Conservation (phyloP, 2,113 vertebrate genomes). For the Morone saxatilis region DNA sequence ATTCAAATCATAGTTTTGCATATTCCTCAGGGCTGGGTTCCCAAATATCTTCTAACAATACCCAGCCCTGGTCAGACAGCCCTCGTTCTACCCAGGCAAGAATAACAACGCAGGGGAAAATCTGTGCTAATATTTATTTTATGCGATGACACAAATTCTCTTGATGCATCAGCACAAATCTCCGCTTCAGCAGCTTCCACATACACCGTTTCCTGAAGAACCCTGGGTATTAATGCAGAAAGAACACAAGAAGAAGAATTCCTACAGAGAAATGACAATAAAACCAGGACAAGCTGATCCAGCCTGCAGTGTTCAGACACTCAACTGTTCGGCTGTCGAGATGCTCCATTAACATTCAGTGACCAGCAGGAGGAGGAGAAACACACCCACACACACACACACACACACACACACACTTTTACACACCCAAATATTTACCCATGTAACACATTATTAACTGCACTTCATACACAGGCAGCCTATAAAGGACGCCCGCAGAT, state of each 20-base stretch:
- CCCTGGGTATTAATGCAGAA: not conserved
- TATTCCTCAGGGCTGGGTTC: not conserved
- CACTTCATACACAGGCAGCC: not conserved
- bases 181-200: not conserved
- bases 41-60: not conserved
- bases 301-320: not conserved
- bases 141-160: not conserved
- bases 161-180: not conserved
- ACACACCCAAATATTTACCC: not conserved
- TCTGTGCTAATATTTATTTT: not conserved
- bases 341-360: constrained; percentile 2
- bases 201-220: not conserved
- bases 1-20: not conserved
- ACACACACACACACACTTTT: not conserved
- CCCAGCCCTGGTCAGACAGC: not conserved
- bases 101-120: not conserved
- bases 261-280: not conserved
- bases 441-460: not conserved
- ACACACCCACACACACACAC: not conserved
- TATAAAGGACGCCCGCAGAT: not conserved
- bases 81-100: not conserved
- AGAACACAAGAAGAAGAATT: not conserved
- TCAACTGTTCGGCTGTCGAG: not conserved
- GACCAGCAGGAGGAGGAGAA: not conserved
- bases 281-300: not conserved